Evolutionary conservation across 2,888 invertebrate genomes (phyloP).

Genomic region (Elaeidobius kamerunicus): DNA sequence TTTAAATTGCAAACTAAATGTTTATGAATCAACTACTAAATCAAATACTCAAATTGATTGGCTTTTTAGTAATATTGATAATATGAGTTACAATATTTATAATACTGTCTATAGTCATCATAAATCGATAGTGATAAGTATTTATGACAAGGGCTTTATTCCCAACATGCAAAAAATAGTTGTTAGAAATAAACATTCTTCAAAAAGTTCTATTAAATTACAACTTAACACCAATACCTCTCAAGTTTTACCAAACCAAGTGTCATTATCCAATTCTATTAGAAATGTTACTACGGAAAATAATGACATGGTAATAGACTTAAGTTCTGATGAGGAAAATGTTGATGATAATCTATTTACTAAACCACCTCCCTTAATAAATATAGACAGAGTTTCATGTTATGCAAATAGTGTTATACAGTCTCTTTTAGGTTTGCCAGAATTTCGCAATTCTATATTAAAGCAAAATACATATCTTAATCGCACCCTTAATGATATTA

Average conservation of each 20-base stretch:
- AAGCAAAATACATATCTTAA: background rate
- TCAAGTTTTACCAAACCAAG: background rate
- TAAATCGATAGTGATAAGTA: background rate
- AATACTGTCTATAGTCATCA: conserved; percentile 1
- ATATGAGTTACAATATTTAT: background rate
- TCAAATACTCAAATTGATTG: conserved; percentile 1
- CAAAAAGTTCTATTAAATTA: background rate
- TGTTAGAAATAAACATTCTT: too few species aligned
- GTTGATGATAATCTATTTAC: background rate
- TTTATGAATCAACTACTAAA: background rate
- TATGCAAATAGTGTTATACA: background rate
- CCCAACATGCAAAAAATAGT: too few species aligned
- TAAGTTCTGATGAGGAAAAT: background rate
- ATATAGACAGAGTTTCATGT: background rate
- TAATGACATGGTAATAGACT: background rate
- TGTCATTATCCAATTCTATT: background rate
- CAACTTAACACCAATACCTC: background rate
- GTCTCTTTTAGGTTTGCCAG: background rate
- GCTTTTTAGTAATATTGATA: background rate
- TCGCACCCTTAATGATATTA: background rate
- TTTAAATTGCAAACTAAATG: background rate
- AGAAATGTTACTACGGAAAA: background rate
- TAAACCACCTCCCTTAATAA: background rate
- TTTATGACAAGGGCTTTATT: background rate
- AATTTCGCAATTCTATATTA: background rate